phyloP scores from a whole-genome alignment of 1,140 invertebrate species.

The Ruditapes philippinarum region DNA sequence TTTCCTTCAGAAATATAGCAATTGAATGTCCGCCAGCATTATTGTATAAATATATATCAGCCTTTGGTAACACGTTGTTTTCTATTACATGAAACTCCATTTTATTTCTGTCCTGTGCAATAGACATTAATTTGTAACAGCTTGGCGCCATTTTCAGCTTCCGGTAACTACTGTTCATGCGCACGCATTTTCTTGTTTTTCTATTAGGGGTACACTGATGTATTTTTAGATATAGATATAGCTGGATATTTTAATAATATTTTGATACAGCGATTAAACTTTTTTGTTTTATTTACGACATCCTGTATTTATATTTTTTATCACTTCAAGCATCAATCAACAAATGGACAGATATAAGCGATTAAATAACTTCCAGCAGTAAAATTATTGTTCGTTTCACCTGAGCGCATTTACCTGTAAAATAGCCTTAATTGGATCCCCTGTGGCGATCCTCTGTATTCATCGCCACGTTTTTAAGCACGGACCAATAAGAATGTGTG shows the following conservation, averaged over 20 bases:
- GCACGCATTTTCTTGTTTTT: neutral
- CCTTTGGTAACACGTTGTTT: neutral
- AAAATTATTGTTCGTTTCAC: slow-evolving; percentile 31
- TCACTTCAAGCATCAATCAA: neutral
- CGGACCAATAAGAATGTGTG: slow-evolving; percentile 74
- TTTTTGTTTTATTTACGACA: neutral
- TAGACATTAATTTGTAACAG: slow-evolving; percentile 17
- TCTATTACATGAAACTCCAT: neutral
- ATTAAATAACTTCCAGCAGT: slow-evolving; percentile 30
- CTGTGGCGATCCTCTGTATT: slow-evolving; percentile 69
- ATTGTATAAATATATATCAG: neutral
- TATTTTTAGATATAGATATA: neutral
- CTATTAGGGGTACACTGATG: neutral
- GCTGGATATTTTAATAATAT: neutral
- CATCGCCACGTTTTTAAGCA: slow-evolving; percentile 74
- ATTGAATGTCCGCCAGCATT: slow-evolving; percentile 6
- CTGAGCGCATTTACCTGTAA: slow-evolving; percentile 64
- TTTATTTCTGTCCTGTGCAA: neutral
- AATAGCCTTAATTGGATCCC: slow-evolving; percentile 51
- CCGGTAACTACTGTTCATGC: slow-evolving; percentile 16
- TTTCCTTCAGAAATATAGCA: neutral
- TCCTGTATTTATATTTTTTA: slow-evolving; percentile 8
- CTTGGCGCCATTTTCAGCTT: slow-evolving; percentile 28
- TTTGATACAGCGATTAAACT: neutral
- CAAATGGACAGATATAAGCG: neutral